Conservation (phyloP, 2,888 invertebrate genomes). For the Mycogona germanica region DNA sequence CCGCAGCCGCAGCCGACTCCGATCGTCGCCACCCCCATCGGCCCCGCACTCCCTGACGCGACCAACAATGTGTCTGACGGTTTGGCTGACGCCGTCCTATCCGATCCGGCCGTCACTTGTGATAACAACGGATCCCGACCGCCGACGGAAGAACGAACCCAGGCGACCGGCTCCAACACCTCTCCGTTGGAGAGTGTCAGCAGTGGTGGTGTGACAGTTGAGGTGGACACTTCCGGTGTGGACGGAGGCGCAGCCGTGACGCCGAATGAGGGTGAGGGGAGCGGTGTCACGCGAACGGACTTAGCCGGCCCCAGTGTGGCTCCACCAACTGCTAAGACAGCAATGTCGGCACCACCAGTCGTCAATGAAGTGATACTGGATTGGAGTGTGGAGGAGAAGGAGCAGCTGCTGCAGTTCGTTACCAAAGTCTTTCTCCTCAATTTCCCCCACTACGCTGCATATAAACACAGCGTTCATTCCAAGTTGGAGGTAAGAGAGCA, state of each 20-base stretch:
- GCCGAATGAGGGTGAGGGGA: background rate
- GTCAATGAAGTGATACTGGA: background rate
- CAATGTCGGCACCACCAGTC: background rate
- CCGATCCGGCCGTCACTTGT: no score
- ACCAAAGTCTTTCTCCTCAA: constrained; percentile 79
- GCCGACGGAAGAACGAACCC: constrained; percentile 18
- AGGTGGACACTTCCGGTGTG: no score
- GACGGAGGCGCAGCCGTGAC: background rate
- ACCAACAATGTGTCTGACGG: constrained; percentile 30
- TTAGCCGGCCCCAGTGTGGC: background rate
- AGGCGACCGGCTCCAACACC: no score
- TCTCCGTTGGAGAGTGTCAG: no score
- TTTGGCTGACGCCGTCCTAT: no score
- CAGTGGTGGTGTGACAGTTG: no score
- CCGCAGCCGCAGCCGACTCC: background rate
- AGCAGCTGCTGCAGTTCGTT: constrained; percentile 73
- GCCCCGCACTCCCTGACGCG: no score
- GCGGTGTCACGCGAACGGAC: background rate
- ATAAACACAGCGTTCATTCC: constrained; percentile 67
- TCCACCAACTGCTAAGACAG: background rate
- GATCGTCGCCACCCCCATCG: constrained; percentile 1
- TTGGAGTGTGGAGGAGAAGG: constrained; percentile 73
- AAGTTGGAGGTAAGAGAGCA: constrained; percentile 46
- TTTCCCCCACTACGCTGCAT: constrained; percentile 57
- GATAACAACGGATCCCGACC: constrained; percentile 25